phyloP scores from a whole-genome alignment of 2,113 vertebrate species.

The Crotalus horridus region DNA sequence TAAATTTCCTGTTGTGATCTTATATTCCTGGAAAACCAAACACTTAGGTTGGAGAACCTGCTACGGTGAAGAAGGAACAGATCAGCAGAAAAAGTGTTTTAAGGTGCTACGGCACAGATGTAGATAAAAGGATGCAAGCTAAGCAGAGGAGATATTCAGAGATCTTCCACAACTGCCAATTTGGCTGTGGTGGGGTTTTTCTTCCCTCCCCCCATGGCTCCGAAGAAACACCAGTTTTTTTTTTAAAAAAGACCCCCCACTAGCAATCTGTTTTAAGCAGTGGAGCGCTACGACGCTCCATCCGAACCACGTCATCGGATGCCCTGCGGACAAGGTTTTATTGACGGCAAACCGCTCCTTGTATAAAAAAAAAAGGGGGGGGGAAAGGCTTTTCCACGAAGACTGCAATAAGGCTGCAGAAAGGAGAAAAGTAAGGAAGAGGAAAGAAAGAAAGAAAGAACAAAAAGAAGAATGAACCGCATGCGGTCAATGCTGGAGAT shows the following conservation, averaged over 20 bases:
- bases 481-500: slow-evolving; percentile 84
- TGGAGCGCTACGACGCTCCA: slow-evolving; percentile 57
- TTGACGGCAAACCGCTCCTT: slow-evolving; percentile 55
- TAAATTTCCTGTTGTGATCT: no score
- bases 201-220: slow-evolving; percentile 43
- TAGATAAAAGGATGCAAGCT: slow-evolving; percentile 30
- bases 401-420: slow-evolving; percentile 77
- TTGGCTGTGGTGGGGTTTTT: background rate
- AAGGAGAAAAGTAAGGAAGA: background rate
- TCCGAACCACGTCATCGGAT: slow-evolving; percentile 70
- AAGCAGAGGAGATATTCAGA: slow-evolving; percentile 53
- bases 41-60: background rate
- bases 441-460: background rate
- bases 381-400: slow-evolving; percentile 82
- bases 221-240: slow-evolving; percentile 25
- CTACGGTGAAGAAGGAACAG: background rate
- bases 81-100: slow-evolving; percentile 30
- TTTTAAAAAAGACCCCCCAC: background rate
- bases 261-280: slow-evolving; percentile 6
- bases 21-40: background rate
- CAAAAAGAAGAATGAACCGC: slow-evolving; percentile 60
- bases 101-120: slow-evolving; percentile 33
- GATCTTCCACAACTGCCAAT: slow-evolving; percentile 34
- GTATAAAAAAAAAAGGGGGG: slow-evolving; percentile 16
- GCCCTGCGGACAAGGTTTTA: slow-evolving; percentile 72